Conservation (phyloP, 1,140 invertebrate genomes). For the Bombus sylvicola region DNA sequence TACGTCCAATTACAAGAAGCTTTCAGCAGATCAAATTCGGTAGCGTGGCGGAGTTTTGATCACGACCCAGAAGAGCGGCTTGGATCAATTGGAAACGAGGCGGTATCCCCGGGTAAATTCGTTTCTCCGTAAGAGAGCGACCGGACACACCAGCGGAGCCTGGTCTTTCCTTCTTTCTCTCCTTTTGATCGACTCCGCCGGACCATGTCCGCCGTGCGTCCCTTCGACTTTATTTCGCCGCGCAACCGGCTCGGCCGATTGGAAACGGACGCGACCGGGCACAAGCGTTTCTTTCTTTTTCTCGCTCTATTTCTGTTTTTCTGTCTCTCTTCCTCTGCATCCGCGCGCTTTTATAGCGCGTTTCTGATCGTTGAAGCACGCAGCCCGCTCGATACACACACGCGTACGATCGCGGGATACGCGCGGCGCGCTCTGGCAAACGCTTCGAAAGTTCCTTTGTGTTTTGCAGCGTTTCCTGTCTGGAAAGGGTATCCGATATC, state of each 20-base stretch:
- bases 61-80: conserved; percentile 68
- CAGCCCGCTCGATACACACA: not conserved
- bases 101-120: conserved; percentile 45
- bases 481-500: conserved; percentile 30
- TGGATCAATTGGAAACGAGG: conserved; percentile 64
- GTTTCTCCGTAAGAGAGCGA: conserved; percentile 52
- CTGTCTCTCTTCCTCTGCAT: not conserved
- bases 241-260: conserved; percentile 47
- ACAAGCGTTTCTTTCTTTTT: not conserved
- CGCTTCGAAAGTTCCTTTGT: conserved; percentile 45
- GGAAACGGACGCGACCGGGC: conserved; percentile 21
- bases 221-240: conserved; percentile 51
- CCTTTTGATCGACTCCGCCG: conserved; percentile 58
- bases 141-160: not conserved
- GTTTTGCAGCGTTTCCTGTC: not conserved
- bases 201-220: conserved; percentile 12
- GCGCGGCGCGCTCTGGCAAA: conserved; percentile 13
- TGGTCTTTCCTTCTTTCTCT: conserved; percentile 60
- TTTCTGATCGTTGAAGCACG: conserved; percentile 44
- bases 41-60: conserved; percentile 70
- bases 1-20: conserved; percentile 75
- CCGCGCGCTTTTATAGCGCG: not conserved
- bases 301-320: not conserved
- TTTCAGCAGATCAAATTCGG: conserved; percentile 73
- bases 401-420: conserved; percentile 36